Evolutionary conservation across 2,888 invertebrate genomes (phyloP).

Genomic region (Lordiphosa andalusiaca): DNA sequence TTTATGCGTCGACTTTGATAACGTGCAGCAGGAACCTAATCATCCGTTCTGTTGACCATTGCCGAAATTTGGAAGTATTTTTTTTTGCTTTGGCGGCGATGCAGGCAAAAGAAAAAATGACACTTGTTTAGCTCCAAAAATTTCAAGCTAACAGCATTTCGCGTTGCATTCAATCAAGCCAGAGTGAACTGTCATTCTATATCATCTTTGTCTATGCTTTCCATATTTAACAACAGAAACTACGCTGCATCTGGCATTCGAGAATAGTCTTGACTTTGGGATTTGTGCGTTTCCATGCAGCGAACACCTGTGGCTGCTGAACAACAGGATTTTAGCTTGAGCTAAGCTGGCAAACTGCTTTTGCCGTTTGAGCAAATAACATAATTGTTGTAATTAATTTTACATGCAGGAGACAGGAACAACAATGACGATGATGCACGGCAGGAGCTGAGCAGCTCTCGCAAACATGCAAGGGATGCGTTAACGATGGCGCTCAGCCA

Average conservation of each 20-base stretch:
- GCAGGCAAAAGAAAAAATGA: too few species aligned
- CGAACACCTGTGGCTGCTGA: slow-evolving; percentile 33
- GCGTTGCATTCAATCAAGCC: too few species aligned
- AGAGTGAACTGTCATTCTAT: too few species aligned
- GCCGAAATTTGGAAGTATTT: too few species aligned
- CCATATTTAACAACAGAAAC: too few species aligned
- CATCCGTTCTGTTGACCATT: too few species aligned
- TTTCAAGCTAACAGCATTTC: too few species aligned
- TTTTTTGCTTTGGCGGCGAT: too few species aligned
- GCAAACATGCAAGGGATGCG: slow-evolving; percentile 45
- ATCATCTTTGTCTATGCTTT: too few species aligned
- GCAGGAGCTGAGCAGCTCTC: slow-evolving; percentile 35
- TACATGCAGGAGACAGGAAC: slow-evolving; percentile 32
- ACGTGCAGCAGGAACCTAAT: too few species aligned
- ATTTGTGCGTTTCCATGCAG: slow-evolving; percentile 54
- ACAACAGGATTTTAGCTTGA: neutral
- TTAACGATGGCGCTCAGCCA: slow-evolving; percentile 34
- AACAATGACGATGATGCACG: slow-evolving; percentile 34
- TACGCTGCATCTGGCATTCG: neutral
- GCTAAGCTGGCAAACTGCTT: slow-evolving; percentile 8
- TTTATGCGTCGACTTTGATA: too few species aligned
- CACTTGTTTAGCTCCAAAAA: too few species aligned
- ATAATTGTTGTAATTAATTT: slow-evolving; percentile 49
- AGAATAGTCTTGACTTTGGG: slow-evolving; percentile 40
- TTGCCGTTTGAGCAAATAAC: slow-evolving; percentile 20